Percentiles rank a stretch among this genome's conserved stretches.
Conservation (phyloP, 2,113 vertebrate genomes). For the Calyptommatus sinebrachiatus region DNA sequence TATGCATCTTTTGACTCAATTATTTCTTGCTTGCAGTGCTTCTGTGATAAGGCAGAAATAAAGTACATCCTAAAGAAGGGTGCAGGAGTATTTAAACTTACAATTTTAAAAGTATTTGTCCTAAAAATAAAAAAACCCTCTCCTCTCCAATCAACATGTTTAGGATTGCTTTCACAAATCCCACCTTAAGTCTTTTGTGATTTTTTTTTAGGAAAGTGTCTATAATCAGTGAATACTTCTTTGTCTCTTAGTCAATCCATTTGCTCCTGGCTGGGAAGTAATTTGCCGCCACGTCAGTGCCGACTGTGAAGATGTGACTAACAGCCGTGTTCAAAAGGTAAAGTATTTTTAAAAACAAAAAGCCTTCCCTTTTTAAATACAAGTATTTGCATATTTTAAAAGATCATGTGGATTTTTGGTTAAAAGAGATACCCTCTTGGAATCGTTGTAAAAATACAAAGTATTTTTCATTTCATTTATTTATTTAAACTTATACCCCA, state of each 20-base stretch:
- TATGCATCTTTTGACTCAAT: constrained; percentile 5
- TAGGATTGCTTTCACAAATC: too few relatives aligned
- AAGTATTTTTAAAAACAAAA: constrained; percentile 17
- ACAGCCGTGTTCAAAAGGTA: constrained; percentile 63
- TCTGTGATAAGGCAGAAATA: fast-evolving
- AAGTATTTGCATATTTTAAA: constrained; percentile 12
- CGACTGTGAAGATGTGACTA: constrained; percentile 65
- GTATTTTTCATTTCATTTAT: neutral
- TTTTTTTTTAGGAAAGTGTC: neutral
- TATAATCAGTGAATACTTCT: neutral
- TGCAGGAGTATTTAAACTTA: neutral
- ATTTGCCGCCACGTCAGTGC: constrained; percentile 33
- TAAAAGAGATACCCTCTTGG: neutral
- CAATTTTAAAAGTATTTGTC: neutral
- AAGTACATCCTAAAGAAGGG: fast-evolving
- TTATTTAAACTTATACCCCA: too few relatives aligned
- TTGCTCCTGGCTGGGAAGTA: constrained; percentile 64
- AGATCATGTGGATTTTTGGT: neutral
- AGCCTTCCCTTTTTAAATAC: neutral
- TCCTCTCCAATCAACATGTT: neutral
- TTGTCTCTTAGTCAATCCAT: constrained; percentile 65
- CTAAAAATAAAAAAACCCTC: too few relatives aligned
- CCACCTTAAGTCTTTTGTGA: neutral
- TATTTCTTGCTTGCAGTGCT: fast-evolving
- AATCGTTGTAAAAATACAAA: neutral